These are phyloP conservation scores for Noctua comes DNA, from an alignment of 2,888 invertebrate genomes.

Conservation along the genomic window DNA sequence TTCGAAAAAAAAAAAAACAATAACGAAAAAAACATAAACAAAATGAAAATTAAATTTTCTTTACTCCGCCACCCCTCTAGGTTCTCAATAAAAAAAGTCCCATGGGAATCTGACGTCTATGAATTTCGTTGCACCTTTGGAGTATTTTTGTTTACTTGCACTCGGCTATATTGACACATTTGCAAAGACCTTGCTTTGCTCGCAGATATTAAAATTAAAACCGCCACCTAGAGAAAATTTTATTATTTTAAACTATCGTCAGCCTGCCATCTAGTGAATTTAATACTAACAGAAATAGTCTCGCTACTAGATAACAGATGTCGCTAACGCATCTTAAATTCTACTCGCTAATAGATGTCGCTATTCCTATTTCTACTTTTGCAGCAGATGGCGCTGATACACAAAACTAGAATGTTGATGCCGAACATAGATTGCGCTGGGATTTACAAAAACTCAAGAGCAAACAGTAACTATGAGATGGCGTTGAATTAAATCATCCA, in stretches of 20 bases:
- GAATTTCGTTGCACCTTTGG: no score
- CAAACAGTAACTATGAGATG: not conserved
- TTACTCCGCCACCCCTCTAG: no score
- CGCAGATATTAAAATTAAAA: not conserved
- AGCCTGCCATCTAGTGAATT: conserved; percentile 19
- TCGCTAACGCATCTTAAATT: not conserved
- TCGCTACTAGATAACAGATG: conserved; percentile 24
- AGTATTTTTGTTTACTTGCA: no score
- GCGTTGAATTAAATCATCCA: not conserved
- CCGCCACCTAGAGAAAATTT: not conserved
- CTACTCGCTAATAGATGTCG: conserved; percentile 67
- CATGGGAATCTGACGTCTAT: no score
- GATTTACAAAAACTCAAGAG: fast-evolving
- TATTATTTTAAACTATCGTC: not conserved
- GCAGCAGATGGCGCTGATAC: not conserved
- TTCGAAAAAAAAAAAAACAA: no score
- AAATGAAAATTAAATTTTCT: no score
- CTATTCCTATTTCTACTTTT: not conserved
- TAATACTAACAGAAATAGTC: not conserved
- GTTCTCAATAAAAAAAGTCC: no score
- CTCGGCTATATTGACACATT: no score
- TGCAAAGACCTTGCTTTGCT: not conserved
- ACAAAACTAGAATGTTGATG: not conserved
- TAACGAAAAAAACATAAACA: no score
- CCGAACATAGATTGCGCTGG: conserved; percentile 8